Base-by-base conservation (phyloP, 2,797 vertebrate genomes). In the Varecia variegata region DNA sequence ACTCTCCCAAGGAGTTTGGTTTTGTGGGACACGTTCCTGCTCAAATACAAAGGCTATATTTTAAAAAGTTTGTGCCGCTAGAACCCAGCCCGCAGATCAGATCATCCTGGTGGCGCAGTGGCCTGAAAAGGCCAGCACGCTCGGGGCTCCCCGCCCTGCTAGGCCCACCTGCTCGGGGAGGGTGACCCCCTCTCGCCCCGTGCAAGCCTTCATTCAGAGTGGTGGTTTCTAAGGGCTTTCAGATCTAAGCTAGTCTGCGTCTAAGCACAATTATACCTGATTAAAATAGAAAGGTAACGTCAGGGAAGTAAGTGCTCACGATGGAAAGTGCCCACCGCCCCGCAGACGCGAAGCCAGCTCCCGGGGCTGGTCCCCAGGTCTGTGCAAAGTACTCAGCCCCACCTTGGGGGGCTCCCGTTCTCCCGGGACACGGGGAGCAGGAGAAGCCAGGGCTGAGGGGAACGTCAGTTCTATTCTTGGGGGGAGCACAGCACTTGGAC, bases 151-250 rank as follows among this genome's bases (percentile, higher is more conserved):
- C 11, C 2, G 27, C 38, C 56, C 20, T 27, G 17, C 62, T 13
- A 14, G 11, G 56, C 77, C 76, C 12, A 8, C 56, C 18, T 43
- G 45, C 25, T 40, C 5, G 3, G 12, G 8, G 25, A 11, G 0
- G 0, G 7, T 50, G 3, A 52, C 32, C 17, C 20, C 3, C 0
- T 35, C 25, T 70, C 0, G 2, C 25, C 10, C 40, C 8, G 21
- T 35, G 6, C 1, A 25, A 2, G 18, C 25, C 21, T n/a, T 40
- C 65, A 2, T 25, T 60, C 25, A 52, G 32, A 65, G 4, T 15
- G 1, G n/a, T 23, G 35, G 23, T 17, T 50, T 62, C 20, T n/a
- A n/a, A 88, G 21, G 15, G 10, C 30, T 52, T 71, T 62, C 67
- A 32, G 15, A 25, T 25, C 15, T 62, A 50, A 23, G 71, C 11